Evolutionary conservation across 2,113 vertebrate species (phyloP), one percentile per base, ranked within the genome.

Genomic region (Aix galericulata): DNA sequence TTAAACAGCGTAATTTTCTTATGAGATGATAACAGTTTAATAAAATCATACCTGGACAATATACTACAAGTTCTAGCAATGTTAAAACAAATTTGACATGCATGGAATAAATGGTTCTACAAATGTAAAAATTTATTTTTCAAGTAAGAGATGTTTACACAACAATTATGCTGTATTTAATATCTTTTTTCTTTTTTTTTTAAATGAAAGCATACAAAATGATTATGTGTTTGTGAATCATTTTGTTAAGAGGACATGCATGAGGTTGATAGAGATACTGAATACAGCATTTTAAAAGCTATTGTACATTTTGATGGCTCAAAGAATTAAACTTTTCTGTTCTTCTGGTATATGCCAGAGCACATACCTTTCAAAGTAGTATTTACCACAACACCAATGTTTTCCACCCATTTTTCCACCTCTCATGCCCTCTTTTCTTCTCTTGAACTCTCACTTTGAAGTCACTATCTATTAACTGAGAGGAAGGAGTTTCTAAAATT

Each of bases 301-400:
- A 94, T 86, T n/a, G 76, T 81, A 86, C 76, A 96, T 96, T 97
- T 96, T 93, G 91, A 90, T 56, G 91, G 73, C 77, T 95, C 59
- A 53, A 55, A 74, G 20, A 36, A 72, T 44, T 9, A 63, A 88
- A 42, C 4, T 87, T 32, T 82, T 88, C 71, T 68, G 16, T 36
- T 63, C 8, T 93, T 91, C 23, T 20, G 32, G 20, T 44, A 90
- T 32, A 53, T 73, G 64, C 40, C n/a, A 78, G 27, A 6, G 4
- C 72, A 64, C 25, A 76, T 26, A 67, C 6, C 31, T 82, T 87
- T 71, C n/a, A 63, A 84, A 89, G 73, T 0, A 78, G 38, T 66
- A 67, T 18, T 69, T 73, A 76, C 4, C 23, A 71, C 21, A 84
- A 66, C 23, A 84, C 62, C 50, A 9, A 0, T 1, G 6, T 46